phyloP scores from a whole-genome alignment of 2,113 vertebrate species.

The Eupsittula cactorum region DNA sequence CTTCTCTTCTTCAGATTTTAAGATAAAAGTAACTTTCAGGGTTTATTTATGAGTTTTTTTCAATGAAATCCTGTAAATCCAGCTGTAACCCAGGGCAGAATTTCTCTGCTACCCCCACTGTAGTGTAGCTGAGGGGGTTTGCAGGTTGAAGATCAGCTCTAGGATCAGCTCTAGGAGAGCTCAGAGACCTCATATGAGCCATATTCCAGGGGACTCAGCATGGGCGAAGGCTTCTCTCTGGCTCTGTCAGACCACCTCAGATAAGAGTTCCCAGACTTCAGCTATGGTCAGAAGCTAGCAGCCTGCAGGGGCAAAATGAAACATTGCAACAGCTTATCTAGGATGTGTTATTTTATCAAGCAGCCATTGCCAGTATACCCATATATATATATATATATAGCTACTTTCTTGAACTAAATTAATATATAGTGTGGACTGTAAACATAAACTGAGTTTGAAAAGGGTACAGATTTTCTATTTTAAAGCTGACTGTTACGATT shows the following conservation, averaged over 20 bases:
- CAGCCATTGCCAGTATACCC: neutral
- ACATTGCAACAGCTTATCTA: neutral
- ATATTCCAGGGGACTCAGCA: neutral
- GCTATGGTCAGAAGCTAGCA: neutral
- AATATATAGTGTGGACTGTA: neutral
- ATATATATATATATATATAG: neutral
- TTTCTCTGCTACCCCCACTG: neutral
- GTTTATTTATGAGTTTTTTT: neutral
- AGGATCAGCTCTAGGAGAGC: neutral
- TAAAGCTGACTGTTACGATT: neutral
- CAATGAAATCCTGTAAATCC: neutral
- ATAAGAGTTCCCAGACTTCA: neutral
- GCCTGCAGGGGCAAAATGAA: neutral
- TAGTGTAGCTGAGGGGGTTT: neutral
- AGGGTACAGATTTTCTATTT: neutral
- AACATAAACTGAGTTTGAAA: neutral
- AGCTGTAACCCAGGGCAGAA: neutral
- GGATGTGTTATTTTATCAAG: neutral
- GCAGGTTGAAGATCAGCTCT: neutral
- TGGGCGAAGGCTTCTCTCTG: neutral
- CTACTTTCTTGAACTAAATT: neutral
- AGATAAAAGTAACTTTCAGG: neutral
- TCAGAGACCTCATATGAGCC: neutral
- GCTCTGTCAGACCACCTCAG: fast-evolving
- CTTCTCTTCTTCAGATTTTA: neutral